phyloP scores from a whole-genome alignment of 2,797 vertebrate species.

The Muraenolepis orangiensis region DNA sequence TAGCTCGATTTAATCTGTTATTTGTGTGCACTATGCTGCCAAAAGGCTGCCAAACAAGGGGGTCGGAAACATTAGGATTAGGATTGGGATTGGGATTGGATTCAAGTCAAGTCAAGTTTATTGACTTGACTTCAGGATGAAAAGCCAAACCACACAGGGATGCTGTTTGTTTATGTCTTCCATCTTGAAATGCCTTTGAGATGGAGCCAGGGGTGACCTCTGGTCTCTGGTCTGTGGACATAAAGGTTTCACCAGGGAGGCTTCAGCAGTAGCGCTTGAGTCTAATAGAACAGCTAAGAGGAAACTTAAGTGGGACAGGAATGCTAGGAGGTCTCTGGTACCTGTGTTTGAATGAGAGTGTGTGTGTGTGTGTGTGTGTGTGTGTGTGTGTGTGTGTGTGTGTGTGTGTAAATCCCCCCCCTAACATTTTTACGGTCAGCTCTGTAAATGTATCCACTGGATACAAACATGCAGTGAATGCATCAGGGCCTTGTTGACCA shows the following conservation, averaged over 20 bases:
- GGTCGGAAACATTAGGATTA: too few species aligned
- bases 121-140: too few species aligned
- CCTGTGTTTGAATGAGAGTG: not conserved
- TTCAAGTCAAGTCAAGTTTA: too few species aligned
- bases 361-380: not conserved
- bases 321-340: conserved; percentile 16
- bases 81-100: too few species aligned
- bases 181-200: not conserved
- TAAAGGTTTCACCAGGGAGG: not conserved
- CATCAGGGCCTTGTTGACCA: not conserved
- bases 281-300: conserved; percentile 49
- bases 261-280: conserved; percentile 2
- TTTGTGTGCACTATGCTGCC: too few species aligned
- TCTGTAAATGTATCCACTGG: not conserved
- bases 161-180: not conserved
- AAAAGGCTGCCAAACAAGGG: not conserved
- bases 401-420: not conserved
- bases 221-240: not conserved
- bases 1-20: too few species aligned
- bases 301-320: conserved; percentile 12
- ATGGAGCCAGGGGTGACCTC: not conserved
- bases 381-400: not conserved
- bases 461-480: not conserved
- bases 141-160: not conserved
- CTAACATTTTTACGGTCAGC: not conserved